A percentile compares a stretch with the other conserved stretches of the same genome.
Conservation (phyloP, 2,113 vertebrate species). For the Lanius collurio region DNA sequence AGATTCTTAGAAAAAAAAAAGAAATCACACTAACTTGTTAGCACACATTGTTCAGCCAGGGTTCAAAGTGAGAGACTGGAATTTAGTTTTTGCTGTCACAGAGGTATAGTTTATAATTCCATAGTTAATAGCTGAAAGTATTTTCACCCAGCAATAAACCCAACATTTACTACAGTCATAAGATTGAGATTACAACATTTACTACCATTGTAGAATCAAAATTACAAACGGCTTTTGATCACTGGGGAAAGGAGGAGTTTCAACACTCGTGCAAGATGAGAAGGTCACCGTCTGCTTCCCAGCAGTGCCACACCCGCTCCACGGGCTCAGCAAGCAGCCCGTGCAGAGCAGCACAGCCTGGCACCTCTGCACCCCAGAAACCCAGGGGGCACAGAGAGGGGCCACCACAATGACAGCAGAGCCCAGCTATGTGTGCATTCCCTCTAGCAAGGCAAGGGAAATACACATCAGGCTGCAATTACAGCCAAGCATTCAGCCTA, state of each 20-base stretch:
- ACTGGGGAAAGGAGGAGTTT: background rate
- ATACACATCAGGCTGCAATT: background rate
- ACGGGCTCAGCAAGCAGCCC: background rate
- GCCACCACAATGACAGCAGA: background rate
- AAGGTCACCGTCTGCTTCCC: background rate
- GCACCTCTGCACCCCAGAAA: background rate
- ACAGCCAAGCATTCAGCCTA: background rate
- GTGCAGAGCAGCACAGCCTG: background rate
- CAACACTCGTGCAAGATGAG: background rate
- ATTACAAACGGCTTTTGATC: background rate
- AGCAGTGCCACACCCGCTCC: background rate
- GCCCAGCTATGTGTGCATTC: background rate
- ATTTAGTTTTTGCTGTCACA: background rate
- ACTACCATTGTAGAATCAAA: background rate
- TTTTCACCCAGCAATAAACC: constrained; percentile 15
- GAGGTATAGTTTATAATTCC: background rate
- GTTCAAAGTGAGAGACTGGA: background rate
- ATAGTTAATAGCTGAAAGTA: background rate
- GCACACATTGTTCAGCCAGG: background rate
- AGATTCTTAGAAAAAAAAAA: background rate
- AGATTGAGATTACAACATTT: background rate
- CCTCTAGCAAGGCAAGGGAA: background rate
- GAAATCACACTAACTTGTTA: background rate
- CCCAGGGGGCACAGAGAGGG: background rate
- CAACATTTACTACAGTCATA: background rate